phyloP scores from a whole-genome alignment of 2,888 invertebrate genomes.

The Tigriopus californicus region DNA sequence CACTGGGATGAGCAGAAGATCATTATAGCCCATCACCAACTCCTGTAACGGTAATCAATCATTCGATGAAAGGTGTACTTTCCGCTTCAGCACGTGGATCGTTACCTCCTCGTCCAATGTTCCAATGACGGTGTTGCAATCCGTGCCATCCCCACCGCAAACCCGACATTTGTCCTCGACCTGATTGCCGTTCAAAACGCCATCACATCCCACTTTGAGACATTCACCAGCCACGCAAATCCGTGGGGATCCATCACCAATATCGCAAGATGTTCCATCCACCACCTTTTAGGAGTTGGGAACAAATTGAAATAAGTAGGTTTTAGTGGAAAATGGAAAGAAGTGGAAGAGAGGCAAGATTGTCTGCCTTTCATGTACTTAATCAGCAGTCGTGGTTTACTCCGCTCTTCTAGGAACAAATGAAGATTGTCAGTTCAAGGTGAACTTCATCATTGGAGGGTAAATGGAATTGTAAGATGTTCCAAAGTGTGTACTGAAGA shows the following conservation, averaged over 20 bases:
- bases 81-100: background rate
- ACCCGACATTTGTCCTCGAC: conserved; percentile 74
- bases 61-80: background rate
- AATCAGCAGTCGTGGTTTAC: no score
- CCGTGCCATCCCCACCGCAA: conserved; percentile 70
- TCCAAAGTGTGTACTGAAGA: no score
- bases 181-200: conserved; percentile 68
- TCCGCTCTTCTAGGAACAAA: no score
- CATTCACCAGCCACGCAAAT: conserved; percentile 70
- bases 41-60: conserved; percentile 7
- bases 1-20: conserved; percentile 68
- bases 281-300: conserved; percentile 38
- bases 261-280: conserved; percentile 64
- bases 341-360: no score
- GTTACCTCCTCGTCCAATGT: conserved; percentile 35
- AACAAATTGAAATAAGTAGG: no score
- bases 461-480: no score
- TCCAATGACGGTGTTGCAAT: conserved; percentile 56
- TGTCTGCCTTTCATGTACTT: no score
- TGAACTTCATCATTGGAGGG: no score
- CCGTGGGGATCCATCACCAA: conserved; percentile 62
- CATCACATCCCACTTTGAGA: conserved; percentile 70
- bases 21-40: conserved; percentile 57
- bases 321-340: no score
- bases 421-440: no score